Conservation (phyloP, 2,113 vertebrate species). For the Heteronetta atricapilla region DNA sequence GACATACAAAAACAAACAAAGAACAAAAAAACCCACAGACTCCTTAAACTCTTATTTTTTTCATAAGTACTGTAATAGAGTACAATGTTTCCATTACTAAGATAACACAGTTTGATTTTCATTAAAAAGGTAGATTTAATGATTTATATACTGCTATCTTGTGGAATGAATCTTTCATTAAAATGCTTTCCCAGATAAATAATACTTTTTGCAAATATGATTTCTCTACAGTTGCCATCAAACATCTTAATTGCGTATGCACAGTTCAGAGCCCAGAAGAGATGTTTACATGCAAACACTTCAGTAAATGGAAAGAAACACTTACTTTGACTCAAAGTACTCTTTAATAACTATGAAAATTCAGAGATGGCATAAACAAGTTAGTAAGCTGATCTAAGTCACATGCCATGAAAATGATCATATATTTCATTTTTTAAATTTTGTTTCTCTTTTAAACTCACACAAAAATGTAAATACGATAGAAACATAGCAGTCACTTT, state of each 20-base stretch:
- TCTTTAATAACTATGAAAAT: background rate
- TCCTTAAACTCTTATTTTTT: background rate
- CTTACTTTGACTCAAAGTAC: background rate
- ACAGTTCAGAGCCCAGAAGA: background rate
- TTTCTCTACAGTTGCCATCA: background rate
- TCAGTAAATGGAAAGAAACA: background rate
- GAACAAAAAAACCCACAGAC: accelerated
- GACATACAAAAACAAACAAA: background rate
- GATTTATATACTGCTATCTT: background rate
- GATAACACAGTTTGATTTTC: background rate
- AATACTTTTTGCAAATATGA: background rate
- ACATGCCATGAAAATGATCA: background rate
- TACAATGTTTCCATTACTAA: background rate
- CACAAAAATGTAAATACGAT: background rate
- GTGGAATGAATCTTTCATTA: background rate
- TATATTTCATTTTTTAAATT: background rate
- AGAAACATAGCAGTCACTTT: background rate
- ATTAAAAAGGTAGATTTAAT: background rate
- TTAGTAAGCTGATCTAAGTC: background rate
- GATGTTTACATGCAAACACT: background rate
- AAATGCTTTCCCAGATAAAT: background rate
- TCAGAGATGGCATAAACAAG: background rate
- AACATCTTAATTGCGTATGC: background rate
- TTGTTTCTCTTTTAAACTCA: background rate
- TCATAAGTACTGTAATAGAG: background rate